Conservation (phyloP, 92 coral and sea anemone genomes). For the Parazoanthus atlanticus region DNA sequence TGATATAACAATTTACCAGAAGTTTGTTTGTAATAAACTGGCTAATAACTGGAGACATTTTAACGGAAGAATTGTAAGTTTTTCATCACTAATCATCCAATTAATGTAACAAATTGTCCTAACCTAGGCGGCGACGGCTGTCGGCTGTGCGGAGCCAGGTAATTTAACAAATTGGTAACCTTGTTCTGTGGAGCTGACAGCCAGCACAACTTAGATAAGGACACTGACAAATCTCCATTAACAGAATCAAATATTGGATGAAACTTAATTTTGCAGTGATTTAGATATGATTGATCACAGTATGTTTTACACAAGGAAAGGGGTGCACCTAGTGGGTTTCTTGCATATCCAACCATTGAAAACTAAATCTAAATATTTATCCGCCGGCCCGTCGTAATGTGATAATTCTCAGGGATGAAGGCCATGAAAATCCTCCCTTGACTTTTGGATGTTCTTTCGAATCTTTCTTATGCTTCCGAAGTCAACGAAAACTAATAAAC, state of each 20-base stretch:
- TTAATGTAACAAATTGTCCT: not conserved
- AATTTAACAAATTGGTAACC: no score
- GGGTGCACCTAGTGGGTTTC: not conserved
- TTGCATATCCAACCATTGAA: not conserved
- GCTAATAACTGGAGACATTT: not conserved
- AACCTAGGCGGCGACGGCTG: not conserved
- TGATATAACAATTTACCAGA: not conserved
- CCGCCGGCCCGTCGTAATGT: not conserved
- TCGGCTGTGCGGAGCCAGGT: not conserved
- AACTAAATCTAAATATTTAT: not conserved
- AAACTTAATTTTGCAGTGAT: not conserved
- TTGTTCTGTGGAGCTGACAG: not conserved
- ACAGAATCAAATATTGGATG: not conserved
- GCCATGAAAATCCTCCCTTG: not conserved
- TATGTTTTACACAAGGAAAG: not conserved
- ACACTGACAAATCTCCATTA: not conserved
- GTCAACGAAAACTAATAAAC: not conserved
- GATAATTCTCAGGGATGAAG: not conserved
- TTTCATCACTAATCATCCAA: not conserved
- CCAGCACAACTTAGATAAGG: not conserved
- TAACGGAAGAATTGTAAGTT: not conserved
- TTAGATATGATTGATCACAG: not conserved
- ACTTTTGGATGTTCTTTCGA: no score
- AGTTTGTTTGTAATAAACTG: not conserved
- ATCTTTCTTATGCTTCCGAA: not conserved